Base-by-base conservation (phyloP, 2,113 vertebrate species). In the Pao palembangensis region DNA sequence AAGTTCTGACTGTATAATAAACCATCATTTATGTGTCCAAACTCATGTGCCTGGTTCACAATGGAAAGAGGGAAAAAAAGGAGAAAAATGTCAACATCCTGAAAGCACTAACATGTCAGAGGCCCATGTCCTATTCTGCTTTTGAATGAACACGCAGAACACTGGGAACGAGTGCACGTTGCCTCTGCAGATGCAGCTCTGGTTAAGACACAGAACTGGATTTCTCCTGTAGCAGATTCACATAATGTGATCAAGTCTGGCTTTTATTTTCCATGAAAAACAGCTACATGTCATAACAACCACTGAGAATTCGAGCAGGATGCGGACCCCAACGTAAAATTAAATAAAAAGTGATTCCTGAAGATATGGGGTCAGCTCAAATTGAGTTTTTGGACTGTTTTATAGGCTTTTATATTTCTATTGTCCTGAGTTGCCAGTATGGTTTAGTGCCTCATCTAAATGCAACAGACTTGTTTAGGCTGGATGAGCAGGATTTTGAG, bases 381-480 rank as follows among this genome's bases (percentile, higher is more conserved):
- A 77, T 68, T 6, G 63, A 70, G 42, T 69, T 82, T 83, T 38
- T 38, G 34, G 34, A 38, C 34, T 12, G 10, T 12, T 38, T 85
- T 79, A 83, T 59, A 34, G 70, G 65, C 54, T 65, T 67, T 61
- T 71, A 79, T 65, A 21, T 28, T 44, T 85, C 85, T 84, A 85
- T 67, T 61, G 64, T 79, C 19, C 7, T 58, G 52, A 59, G 21
- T 51, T 58, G 67, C 58, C 25, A 71, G 87, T 79, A 60, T 84
- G 73, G 78, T 83, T 85, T 56, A 83, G 71, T 60, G 72, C 71
- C 58, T 59, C 55, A 77, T 84, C 75, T 51, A 73, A 60, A 75
- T 67, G 61, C 25, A 51, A 63, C 55, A 55, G 46, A 53, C 31
- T 41, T 34, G 56, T n/a, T 25, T 57, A 47, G 47, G 44, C 34